phyloP scores from a whole-genome alignment of 2,797 vertebrate genomes.

The Falco peregrinus region DNA sequence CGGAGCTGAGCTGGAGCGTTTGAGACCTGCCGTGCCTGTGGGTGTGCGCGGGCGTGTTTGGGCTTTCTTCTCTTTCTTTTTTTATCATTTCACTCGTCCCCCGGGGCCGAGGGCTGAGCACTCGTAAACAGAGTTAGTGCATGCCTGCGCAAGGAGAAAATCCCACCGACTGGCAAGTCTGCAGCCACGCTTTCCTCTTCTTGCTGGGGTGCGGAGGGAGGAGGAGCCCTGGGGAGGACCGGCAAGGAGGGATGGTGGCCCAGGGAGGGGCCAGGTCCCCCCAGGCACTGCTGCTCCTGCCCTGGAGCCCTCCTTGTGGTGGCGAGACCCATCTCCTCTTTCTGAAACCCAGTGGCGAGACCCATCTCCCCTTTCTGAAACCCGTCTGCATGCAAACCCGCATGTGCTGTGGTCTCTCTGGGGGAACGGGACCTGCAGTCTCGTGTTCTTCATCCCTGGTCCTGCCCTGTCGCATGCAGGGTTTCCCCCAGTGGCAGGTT shows the following conservation, averaged over 20 bases:
- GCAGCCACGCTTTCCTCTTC: background rate
- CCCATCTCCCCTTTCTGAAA: background rate
- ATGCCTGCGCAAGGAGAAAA: background rate
- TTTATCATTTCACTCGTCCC: background rate
- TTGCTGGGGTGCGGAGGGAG: background rate
- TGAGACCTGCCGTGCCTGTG: background rate
- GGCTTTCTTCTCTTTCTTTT: background rate
- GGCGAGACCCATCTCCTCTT: background rate
- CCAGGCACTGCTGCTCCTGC: background rate
- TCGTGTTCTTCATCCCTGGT: background rate
- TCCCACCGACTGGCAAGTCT: background rate
- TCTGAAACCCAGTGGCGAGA: background rate
- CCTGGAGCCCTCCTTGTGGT: background rate
- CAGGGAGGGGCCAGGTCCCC: background rate
- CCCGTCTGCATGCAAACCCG: rapidly evolving
- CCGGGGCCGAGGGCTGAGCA: background rate
- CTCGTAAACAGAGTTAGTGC: background rate
- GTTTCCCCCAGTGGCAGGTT: background rate
- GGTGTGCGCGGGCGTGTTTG: background rate
- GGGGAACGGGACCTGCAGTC: background rate
- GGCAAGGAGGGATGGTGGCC: background rate
- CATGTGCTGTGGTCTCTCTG: rapidly evolving
- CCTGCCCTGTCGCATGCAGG: background rate
- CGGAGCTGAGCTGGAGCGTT: background rate
- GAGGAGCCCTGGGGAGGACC: background rate